phyloP scores from a whole-genome alignment of 2,797 vertebrate species.

The Avahi laniger region DNA sequence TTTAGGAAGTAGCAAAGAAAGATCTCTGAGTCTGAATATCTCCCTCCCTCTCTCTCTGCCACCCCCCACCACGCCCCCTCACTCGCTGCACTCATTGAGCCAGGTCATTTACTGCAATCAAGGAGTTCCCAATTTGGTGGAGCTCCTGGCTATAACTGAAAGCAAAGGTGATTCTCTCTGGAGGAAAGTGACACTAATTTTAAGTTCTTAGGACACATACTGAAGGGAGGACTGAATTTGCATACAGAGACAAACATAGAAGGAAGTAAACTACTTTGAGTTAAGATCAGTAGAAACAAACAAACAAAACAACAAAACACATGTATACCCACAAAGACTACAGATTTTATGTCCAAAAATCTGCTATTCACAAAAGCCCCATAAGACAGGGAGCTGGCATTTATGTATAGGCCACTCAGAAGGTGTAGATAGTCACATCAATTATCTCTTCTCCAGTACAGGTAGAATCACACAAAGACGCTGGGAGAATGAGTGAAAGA shows the following conservation, averaged over 20 bases:
- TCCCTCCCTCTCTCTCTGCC: too few relatives aligned
- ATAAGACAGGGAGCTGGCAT: not conserved
- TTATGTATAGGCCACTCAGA: not conserved
- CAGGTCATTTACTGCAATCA: not conserved
- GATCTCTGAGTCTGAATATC: not conserved
- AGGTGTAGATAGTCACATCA: not conserved
- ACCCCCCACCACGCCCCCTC: too few relatives aligned
- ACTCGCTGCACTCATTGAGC: accelerated
- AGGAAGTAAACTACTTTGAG: not conserved
- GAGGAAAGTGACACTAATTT: not conserved
- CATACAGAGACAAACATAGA: not conserved
- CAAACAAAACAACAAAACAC: not conserved
- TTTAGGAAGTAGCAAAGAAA: not conserved
- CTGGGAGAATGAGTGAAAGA: not conserved
- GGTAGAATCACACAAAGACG: not conserved
- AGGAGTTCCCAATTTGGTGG: not conserved
- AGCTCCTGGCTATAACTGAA: not conserved
- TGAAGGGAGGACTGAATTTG: not conserved
- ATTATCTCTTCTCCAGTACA: not conserved
- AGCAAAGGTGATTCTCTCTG: not conserved
- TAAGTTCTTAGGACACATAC: not conserved
- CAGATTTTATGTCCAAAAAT: not conserved
- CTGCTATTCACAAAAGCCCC: not conserved
- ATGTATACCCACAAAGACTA: not conserved
- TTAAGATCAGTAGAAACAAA: not conserved